Conservation (phyloP, 2,888 invertebrate species). For the Ashinkailepas kermadecensis region DNA sequence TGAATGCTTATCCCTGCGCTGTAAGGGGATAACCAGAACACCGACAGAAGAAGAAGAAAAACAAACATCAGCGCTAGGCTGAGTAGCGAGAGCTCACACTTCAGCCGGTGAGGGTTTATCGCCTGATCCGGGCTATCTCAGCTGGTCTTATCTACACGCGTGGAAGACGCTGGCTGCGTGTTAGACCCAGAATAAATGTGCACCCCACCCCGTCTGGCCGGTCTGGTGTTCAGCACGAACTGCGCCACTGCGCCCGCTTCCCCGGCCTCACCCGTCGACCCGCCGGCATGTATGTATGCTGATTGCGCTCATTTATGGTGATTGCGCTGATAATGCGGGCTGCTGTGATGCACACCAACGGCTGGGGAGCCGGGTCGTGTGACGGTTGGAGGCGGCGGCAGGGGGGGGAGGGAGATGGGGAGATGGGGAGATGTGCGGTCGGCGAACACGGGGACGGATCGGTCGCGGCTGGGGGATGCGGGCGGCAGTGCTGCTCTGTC, state of each 20-base stretch:
- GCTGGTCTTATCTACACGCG: no score
- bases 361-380: not conserved
- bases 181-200: not conserved
- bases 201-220: not conserved
- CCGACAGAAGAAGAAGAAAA: no score
- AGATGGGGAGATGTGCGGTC: not conserved
- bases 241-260: no score
- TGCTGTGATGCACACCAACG: not conserved
- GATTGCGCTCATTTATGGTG: conserved; percentile 13
- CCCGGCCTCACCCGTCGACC: not conserved
- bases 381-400: not conserved
- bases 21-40: no score
- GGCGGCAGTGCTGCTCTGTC: no score
- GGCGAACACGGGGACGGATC: not conserved
- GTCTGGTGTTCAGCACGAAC: no score
- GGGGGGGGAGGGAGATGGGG: not conserved
- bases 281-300: not conserved
- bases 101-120: no score
- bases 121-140: no score
- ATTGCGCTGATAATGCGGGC: conserved; percentile 8
- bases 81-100: no score
- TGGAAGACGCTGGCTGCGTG: not conserved
- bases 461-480: no score
- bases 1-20: no score
- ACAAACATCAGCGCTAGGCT: no score